A percentile compares a stretch with the other conserved stretches of the same genome.
phyloP scores from a whole-genome alignment of 2,113 vertebrate species.

The Tricholaema leucomelas region DNA sequence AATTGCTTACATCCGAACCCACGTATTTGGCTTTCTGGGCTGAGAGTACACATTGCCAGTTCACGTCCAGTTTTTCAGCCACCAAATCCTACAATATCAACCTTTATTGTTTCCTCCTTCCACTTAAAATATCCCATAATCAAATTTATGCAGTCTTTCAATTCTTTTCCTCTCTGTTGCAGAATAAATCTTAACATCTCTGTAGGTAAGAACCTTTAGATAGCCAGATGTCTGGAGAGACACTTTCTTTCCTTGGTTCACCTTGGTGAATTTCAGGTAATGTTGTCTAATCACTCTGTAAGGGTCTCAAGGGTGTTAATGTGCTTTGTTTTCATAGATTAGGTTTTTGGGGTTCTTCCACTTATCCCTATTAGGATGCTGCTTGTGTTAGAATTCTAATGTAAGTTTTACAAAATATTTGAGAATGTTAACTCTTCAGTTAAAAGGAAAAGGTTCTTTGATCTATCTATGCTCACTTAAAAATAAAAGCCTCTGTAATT shows the following conservation, averaged over 20 bases:
- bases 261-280: not conserved
- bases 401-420: not conserved
- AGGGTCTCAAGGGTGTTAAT: not conserved
- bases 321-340: not conserved
- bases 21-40: not conserved
- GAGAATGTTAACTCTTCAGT: not conserved
- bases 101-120: not conserved
- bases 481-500: not conserved
- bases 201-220: not conserved
- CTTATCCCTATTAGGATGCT: not conserved
- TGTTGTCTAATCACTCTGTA: not conserved
- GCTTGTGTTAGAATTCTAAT: not conserved
- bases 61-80: not conserved
- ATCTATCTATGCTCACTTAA: not conserved
- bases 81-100: not conserved
- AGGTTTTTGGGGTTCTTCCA: not conserved
- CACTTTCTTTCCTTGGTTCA: not conserved
- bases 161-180: not conserved
- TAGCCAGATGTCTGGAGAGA: not conserved
- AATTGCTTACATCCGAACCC: not conserved
- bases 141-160: not conserved
- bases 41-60: too few species aligned
- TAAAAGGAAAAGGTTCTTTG: not conserved
- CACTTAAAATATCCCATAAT: not conserved
- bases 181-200: not conserved